Conservation (phyloP, 1,140 invertebrate genomes). For the Mesaphorura yosii region DNA sequence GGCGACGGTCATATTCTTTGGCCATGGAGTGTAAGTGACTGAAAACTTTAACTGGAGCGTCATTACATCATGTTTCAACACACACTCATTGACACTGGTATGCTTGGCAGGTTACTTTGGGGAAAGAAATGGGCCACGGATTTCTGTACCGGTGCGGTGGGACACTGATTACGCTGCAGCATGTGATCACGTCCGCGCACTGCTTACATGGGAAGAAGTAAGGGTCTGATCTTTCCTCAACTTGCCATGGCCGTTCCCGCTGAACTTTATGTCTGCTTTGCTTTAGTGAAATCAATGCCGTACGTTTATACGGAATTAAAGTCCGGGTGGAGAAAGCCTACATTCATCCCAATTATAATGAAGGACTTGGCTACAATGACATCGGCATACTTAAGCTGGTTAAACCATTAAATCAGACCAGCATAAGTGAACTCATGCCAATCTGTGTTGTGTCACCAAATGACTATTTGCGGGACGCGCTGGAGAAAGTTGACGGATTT, state of each 20-base stretch:
- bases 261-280: too few species aligned
- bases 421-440: neutral
- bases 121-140: neutral
- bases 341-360: neutral
- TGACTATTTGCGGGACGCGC: neutral
- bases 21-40: neutral
- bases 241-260: too few species aligned
- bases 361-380: neutral
- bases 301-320: neutral
- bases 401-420: neutral
- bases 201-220: neutral
- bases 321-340: neutral
- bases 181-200: conserved; percentile 1
- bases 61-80: too few species aligned
- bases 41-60: neutral
- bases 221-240: too few species aligned
- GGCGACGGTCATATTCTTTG: neutral
- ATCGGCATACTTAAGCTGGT: neutral
- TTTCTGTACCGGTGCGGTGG: conserved; percentile 6
- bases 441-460: neutral
- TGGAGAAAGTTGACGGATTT: neutral
- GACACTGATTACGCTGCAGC: neutral
- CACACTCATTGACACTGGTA: neutral
- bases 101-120: neutral
- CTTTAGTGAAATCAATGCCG: neutral